Evolutionary conservation across 2,113 vertebrate species (phyloP), one percentile per base, ranked within the genome.

Genomic region (Vireo altiloquus): DNA sequence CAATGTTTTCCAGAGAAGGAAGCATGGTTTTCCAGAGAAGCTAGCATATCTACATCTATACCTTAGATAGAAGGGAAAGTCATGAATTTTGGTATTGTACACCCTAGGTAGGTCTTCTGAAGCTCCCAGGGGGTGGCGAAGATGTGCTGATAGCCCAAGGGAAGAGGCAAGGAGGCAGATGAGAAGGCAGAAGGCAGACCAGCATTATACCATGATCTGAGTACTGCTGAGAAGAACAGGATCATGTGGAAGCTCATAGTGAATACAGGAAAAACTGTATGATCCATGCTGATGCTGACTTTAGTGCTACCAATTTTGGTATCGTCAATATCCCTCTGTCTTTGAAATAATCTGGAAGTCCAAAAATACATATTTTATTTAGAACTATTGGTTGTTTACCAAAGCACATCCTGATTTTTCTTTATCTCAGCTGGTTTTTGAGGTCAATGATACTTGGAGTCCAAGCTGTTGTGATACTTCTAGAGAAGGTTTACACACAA

Each of bases 1-100:
- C 6, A 27, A 13, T 40, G 37, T 65, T 94, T 86, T 82, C 65
- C 3, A 3, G 56, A 50, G 49, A 40, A 28, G 19, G 13, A 71
- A 44, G 39, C 28, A 16, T 22, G 40, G 40, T 31, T 46, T 82
- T 61, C 39, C 33, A 44, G 63, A 77, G 33, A 60, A 60, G 46
- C 19, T 77, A 16, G 25, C 23, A 4, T 50, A 14, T 27, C 4
- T 33, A 89, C n/a, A n/a, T n/a, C n/a, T n/a, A n/a, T n/a, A n/a
- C n/a, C 46, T 83, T 49, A 80, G 37, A 22, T 25, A 47, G 19
- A 47, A 75, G 8, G 8, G 64, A 11, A 87, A 87, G 33, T 60
- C 2, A 39, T 12, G 3, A 25, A 39, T 64, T 68, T 64, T 68
- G 21, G 9, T 75, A 13, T 50, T 0, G 0, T 64, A 23, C 15